Evolutionary conservation across 2,888 invertebrate genomes (phyloP).

Genomic region (Archips crataeganus): DNA sequence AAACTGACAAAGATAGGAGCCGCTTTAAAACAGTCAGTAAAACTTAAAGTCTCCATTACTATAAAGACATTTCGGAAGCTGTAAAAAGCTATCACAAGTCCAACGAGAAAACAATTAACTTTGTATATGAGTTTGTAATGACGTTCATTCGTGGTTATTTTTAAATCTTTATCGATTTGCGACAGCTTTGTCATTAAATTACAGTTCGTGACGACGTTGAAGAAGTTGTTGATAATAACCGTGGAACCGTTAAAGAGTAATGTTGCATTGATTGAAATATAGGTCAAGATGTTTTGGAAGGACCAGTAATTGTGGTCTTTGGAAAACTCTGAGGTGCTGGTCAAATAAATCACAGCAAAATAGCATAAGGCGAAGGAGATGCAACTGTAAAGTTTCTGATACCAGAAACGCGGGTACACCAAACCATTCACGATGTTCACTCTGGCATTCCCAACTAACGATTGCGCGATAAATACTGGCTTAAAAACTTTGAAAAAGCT

Average conservation of each 20-base stretch:
- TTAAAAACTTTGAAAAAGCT: constrained; percentile 16
- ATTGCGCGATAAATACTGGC: background rate
- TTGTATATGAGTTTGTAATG: constrained; percentile 6
- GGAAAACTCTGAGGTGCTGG: background rate
- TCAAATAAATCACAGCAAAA: background rate
- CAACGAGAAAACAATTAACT: background rate
- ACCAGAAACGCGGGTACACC: constrained; percentile 10
- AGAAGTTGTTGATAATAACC: constrained; percentile 29
- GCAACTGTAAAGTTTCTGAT: constrained; percentile 31
- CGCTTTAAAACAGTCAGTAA: background rate
- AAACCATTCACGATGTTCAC: constrained; percentile 4
- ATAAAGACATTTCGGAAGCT: background rate
- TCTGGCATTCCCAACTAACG: background rate
- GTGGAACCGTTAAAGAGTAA: constrained; percentile 10
- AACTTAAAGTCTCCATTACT: background rate
- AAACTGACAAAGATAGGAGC: constrained; percentile 5
- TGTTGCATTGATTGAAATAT: background rate
- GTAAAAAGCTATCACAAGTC: background rate
- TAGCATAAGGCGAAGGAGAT: background rate
- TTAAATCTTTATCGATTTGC: constrained; percentile 13
- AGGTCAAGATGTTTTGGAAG: background rate
- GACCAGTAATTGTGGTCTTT: background rate
- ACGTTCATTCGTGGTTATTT: constrained; percentile 10
- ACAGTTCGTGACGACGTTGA: background rate
- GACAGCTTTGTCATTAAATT: constrained; percentile 17